phyloP scores from a whole-genome alignment of 2,113 vertebrate genomes.

The Nannobrachium achirus region DNA sequence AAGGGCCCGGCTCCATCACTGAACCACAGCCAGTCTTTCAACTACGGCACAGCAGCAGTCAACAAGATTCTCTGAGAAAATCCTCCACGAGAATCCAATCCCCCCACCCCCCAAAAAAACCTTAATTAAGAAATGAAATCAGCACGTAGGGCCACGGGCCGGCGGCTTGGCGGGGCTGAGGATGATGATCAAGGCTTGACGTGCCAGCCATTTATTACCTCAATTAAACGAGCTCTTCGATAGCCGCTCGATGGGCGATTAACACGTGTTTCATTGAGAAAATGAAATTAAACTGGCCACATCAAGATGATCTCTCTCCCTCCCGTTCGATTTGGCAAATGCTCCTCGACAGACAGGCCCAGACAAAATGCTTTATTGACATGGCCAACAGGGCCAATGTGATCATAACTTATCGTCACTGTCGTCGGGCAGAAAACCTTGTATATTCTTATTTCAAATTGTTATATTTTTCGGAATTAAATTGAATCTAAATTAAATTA shows the following conservation, averaged over 20 bases:
- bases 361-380: conserved; percentile 14
- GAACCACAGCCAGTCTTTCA: background rate
- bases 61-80: background rate
- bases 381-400: background rate
- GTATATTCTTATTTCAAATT: background rate
- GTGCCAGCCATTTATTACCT: background rate
- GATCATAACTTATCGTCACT: conserved; percentile 1
- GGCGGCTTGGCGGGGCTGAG: too few relatives aligned
- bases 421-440: too few relatives aligned
- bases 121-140: background rate
- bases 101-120: background rate
- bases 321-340: background rate
- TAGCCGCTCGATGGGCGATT: conserved; percentile 3
- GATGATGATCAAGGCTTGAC: background rate
- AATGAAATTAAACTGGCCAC: conserved; percentile 8
- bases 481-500: too few relatives aligned
- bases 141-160: background rate
- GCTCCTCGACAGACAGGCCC: background rate
- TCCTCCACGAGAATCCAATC: background rate
- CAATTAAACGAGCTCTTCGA: background rate
- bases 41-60: background rate
- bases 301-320: background rate
- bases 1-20: too few relatives aligned
- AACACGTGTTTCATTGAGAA: conserved; percentile 15
- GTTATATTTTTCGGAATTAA: too few relatives aligned